A percentile compares a stretch with the other conserved stretches of the same genome.
Conservation (phyloP, 2,113 vertebrate species). For the Pyrgilauda ruficollis region DNA sequence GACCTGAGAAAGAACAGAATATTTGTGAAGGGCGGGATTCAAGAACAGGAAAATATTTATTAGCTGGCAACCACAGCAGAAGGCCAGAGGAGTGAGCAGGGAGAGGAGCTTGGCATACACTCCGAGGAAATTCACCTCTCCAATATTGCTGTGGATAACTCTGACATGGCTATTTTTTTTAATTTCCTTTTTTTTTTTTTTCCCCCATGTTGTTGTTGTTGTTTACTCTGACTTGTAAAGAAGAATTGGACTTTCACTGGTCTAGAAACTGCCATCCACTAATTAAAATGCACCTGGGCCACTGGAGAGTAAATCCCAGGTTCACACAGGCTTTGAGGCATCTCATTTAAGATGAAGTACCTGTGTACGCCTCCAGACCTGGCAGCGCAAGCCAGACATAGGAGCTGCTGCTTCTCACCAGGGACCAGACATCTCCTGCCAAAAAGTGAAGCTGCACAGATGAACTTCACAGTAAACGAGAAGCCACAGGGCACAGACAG, state of each 20-base stretch:
- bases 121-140: neutral
- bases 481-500: neutral
- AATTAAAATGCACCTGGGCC: neutral
- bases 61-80: neutral
- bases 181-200: neutral
- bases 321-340: neutral
- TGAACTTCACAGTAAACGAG: neutral
- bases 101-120: neutral
- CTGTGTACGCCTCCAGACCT: neutral
- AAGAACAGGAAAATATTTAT: neutral
- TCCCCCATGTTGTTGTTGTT: neutral
- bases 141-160: neutral
- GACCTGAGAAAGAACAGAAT: neutral
- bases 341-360: neutral
- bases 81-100: neutral
- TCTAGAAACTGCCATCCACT: neutral
- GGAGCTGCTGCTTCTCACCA: neutral
- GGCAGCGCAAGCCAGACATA: neutral
- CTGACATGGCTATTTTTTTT: accelerated
- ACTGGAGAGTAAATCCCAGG: neutral
- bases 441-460: neutral
- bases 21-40: neutral
- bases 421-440: neutral
- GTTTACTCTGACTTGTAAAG: neutral
- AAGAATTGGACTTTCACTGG: neutral